phyloP scores from a whole-genome alignment of 2,888 invertebrate species.

The Tinea semifulvella region DNA sequence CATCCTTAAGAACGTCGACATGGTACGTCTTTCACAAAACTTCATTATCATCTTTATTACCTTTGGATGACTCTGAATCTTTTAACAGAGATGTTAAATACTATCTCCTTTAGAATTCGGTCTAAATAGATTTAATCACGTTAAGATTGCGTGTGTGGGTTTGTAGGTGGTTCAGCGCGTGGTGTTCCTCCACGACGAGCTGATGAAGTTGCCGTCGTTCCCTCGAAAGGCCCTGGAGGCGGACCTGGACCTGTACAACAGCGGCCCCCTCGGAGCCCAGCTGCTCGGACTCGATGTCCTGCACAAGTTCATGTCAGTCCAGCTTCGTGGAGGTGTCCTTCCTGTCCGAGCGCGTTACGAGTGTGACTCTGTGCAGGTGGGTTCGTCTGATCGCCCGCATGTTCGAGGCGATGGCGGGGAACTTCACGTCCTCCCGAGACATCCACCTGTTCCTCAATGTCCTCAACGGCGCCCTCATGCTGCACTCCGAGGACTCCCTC shows the following conservation, averaged over 20 bases:
- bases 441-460: conserved; percentile 98
- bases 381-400: conserved; percentile 93
- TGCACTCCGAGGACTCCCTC: conserved; percentile 97
- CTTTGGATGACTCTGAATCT: no score
- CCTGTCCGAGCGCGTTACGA: no score
- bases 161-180: conserved; percentile 92
- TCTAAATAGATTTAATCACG: neutral
- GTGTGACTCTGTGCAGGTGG: conserved; percentile 72
- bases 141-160: neutral
- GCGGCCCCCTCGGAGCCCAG: conserved; percentile 89
- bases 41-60: no score
- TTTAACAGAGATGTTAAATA: no score
- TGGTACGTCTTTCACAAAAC: no score
- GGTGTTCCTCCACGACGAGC: conserved; percentile 97
- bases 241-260: conserved; percentile 91
- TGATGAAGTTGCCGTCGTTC: conserved; percentile 98
- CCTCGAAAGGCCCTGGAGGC: conserved; percentile 98
- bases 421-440: conserved; percentile 96
- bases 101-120: neutral
- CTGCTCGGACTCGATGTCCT: conserved; percentile 92
- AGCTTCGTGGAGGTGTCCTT: conserved; percentile 16
- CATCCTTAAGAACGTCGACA: conserved; percentile 89
- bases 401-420: conserved; percentile 98
- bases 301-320: conserved; percentile 88
- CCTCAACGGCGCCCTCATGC: conserved; percentile 92